These are phyloP conservation scores for Eudasyphora cyanicolor DNA, from an alignment of 2,888 invertebrate species.

Conservation along the genomic window DNA sequence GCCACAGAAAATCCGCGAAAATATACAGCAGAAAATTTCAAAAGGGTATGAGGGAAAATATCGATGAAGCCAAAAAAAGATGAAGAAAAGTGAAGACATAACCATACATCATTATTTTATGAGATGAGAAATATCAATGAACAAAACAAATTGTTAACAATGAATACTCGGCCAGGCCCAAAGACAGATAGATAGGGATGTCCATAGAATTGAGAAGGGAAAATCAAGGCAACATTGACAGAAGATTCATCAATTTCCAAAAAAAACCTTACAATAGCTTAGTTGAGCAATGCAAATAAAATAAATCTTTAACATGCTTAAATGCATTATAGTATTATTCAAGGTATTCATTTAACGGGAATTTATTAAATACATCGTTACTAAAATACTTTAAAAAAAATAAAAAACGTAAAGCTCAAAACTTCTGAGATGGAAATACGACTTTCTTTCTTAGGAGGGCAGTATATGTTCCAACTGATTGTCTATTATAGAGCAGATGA, in stretches of 20 bases:
- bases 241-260: conserved; percentile 1
- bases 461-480: no score
- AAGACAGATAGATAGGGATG: neutral
- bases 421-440: no score
- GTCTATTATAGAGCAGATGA: no score
- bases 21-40: neutral
- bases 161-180: neutral
- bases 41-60: neutral
- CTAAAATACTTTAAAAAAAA: no score
- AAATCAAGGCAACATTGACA: neutral
- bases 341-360: no score
- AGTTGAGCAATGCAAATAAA: no score
- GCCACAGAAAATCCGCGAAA: neutral
- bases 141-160: conserved; percentile 60
- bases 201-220: no score
- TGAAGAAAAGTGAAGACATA: conserved; percentile 63
- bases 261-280: neutral
- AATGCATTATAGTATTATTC: no score
- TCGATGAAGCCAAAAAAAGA: conserved; percentile 4
- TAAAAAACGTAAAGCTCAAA: no score
- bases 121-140: conserved; percentile 64
- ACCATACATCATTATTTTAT: conserved; percentile 66
- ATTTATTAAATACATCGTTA: no score
- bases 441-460: no score
- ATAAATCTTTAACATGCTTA: no score